Evolutionary conservation across 2,113 vertebrate species (phyloP), one percentile per base, ranked within the genome.

Genomic region (Sisor rabdophorus): DNA sequence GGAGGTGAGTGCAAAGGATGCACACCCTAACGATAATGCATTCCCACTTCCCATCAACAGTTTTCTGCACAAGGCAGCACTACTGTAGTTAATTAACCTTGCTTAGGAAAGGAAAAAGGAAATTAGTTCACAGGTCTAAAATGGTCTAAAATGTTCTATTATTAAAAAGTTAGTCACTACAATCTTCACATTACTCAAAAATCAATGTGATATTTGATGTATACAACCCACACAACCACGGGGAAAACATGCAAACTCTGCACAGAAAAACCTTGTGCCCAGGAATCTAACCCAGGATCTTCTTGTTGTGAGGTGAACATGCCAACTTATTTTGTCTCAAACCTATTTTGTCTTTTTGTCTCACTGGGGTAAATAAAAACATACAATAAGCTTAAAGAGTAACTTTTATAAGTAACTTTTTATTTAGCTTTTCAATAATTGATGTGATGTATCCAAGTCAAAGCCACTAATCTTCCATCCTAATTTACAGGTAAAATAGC

Each of bases 91-190:
- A 28, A 9, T 36, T 71, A 61, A 65, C 59, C 3, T 28, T 44
- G 67, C 40, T 52, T 54, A 75, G 79, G 68, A 79, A 79, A 79
- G 60, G 44, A 52, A 75, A 78, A 8, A 77, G 70, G 79, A 81
- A 73, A 69, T 55, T 55, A 50, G 47, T 61, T 44, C 47, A 61
- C 22, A 30, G 54, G 50, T 47, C n/a, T n/a, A 54, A 32, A 64
- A 52, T 36, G 17, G 5, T 54, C 28, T 4, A 22, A 22, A 30
- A 36, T 67, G 60, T 68, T 68, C 40, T 44, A 44, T 44, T 44
- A 44, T 44, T 44, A 44, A 1, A 44, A 44, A 44, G n/a, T n/a
- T n/a, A n/a, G n/a, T n/a, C n/a, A n/a, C n/a, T n/a, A n/a, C n/a
- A n/a, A n/a, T 56, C 53, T 76, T 65, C 19, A 12, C 36, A 67